Conservation (phyloP, 2,113 vertebrate genomes). For the Sebastes schlegelii region DNA sequence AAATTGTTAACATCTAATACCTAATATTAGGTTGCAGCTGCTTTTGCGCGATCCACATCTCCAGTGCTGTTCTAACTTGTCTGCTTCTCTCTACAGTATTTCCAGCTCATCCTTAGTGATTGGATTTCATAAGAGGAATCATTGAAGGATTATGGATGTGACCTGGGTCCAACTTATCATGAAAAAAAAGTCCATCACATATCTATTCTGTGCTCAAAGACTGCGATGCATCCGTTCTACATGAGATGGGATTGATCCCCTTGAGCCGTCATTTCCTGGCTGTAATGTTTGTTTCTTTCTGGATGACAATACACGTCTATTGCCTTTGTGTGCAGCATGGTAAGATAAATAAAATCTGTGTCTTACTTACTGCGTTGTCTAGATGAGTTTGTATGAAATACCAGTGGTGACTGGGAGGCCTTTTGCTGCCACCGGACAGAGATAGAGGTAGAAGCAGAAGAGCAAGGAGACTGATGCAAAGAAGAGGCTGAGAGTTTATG, state of each 20-base stretch:
- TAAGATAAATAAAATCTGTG: neutral
- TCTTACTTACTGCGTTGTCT: slow-evolving; percentile 71
- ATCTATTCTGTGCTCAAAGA: neutral
- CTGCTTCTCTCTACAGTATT: slow-evolving; percentile 4
- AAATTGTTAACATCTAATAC: slow-evolving; percentile 2
- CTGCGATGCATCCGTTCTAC: neutral
- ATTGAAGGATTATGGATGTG: neutral
- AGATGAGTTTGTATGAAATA: slow-evolving; percentile 53
- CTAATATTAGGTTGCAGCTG: slow-evolving; percentile 30
- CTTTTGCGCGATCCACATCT: neutral
- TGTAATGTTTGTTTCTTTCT: neutral
- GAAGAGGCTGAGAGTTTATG: slow-evolving; percentile 75
- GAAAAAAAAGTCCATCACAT: neutral
- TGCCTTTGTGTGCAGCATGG: neutral
- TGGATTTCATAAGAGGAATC: neutral
- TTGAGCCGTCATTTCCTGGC: neutral
- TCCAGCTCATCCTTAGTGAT: neutral
- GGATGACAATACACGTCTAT: neutral
- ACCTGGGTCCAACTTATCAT: neutral
- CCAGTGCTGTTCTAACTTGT: slow-evolving; percentile 16
- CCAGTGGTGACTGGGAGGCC: slow-evolving; percentile 29
- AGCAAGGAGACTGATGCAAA: slow-evolving; percentile 76
- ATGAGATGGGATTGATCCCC: neutral
- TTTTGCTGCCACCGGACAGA: slow-evolving; percentile 69
- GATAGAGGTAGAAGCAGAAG: slow-evolving; percentile 80